phyloP scores from a whole-genome alignment of 2,888 invertebrate species.

The Chesias legatella region DNA sequence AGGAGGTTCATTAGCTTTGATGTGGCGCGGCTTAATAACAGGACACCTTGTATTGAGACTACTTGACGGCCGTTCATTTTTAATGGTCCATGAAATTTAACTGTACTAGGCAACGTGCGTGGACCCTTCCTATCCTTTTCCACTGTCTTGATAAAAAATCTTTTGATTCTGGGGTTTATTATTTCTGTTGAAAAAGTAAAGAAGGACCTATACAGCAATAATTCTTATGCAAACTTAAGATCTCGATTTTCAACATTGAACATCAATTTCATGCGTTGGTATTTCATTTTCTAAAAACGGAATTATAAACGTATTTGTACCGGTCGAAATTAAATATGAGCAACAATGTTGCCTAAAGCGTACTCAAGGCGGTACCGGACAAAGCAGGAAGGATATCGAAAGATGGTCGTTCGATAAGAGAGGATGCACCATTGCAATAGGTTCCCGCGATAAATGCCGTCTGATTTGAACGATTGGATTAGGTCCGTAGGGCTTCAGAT shows the following conservation, averaged over 20 bases:
- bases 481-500: slow-evolving; percentile 5
- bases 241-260: too few relatives aligned
- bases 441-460: slow-evolving; percentile 15
- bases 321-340: too few relatives aligned
- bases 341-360: too few relatives aligned
- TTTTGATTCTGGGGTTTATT: too few relatives aligned
- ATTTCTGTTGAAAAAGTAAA: too few relatives aligned
- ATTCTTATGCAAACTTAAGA: too few relatives aligned
- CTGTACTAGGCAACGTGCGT: slow-evolving; percentile 16
- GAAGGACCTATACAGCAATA: too few relatives aligned
- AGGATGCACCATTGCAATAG: slow-evolving; percentile 13
- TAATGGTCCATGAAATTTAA: slow-evolving; percentile 29
- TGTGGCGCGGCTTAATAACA: slow-evolving; percentile 51
- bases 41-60: slow-evolving; percentile 48
- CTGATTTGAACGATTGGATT: slow-evolving; percentile 15
- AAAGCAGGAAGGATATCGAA: slow-evolving; percentile 16
- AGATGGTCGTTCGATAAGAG: slow-evolving; percentile 10
- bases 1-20: slow-evolving; percentile 55
- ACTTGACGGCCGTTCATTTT: slow-evolving; percentile 35
- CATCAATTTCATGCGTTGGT: too few relatives aligned
- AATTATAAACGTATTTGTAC: too few relatives aligned
- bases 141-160: too few relatives aligned
- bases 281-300: too few relatives aligned
- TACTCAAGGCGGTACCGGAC: slow-evolving; percentile 4
- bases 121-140: neutral